Conservation (phyloP, 2,113 vertebrate species). For the Heteronetta atricapilla region DNA sequence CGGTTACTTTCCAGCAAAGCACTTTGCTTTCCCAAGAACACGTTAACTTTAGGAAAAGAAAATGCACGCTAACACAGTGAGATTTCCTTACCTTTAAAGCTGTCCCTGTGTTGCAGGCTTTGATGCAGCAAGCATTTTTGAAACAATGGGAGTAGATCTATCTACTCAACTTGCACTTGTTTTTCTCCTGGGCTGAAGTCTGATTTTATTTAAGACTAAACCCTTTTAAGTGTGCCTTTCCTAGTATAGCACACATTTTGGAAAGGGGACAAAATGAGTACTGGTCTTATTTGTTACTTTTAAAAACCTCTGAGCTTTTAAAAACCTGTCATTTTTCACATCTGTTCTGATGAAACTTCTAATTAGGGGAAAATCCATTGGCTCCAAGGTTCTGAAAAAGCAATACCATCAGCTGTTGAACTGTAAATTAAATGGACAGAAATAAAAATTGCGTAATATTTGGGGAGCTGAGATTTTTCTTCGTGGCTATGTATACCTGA, state of each 20-base stretch:
- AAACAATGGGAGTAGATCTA: rapidly evolving
- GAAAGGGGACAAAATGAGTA: rapidly evolving
- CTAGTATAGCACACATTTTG: neutral
- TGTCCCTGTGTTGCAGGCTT: neutral
- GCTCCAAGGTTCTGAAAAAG: slow-evolving; percentile 10
- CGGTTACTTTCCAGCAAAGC: neutral
- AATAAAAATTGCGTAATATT: neutral
- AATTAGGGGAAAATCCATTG: neutral
- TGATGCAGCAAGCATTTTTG: rapidly evolving
- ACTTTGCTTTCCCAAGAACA: neutral
- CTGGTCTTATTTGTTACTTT: neutral
- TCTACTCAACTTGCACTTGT: neutral
- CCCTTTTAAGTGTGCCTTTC: neutral
- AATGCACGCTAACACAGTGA: rapidly evolving
- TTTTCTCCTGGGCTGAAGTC: neutral
- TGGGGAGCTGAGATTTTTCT: neutral
- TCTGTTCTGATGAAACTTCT: neutral
- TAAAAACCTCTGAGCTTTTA: neutral
- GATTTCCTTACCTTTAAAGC: neutral
- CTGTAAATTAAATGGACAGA: neutral
- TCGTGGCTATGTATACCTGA: neutral
- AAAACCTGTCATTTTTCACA: neutral
- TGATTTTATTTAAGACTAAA: neutral
- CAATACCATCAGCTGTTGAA: neutral
- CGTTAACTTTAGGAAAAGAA: neutral